Evolutionary conservation across 2,113 vertebrate species (phyloP).

Genomic region (Eira barbara): DNA sequence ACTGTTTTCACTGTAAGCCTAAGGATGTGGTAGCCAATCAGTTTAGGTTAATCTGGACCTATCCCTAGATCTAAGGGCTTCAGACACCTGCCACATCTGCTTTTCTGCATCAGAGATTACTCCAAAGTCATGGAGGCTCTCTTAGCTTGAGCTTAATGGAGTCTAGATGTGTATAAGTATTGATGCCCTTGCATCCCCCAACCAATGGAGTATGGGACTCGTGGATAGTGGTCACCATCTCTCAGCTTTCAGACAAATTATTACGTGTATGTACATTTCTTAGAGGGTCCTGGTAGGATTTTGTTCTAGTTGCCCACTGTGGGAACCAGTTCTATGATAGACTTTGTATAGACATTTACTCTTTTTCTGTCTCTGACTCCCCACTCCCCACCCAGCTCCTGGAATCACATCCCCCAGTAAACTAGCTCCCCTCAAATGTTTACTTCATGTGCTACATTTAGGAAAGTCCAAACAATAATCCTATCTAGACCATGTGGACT

Average conservation of each 20-base stretch:
- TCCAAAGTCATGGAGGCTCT: neutral
- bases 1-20: neutral
- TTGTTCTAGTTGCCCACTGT: neutral
- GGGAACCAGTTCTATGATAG: neutral
- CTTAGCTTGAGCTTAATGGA: neutral
- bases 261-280: neutral
- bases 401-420: neutral
- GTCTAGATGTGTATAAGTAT: fast-evolving
- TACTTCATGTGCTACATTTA: neutral
- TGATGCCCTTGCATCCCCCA: neutral
- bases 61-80: neutral
- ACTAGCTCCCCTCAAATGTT: neutral
- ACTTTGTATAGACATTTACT: neutral
- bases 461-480: neutral
- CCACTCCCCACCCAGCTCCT: neutral
- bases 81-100: neutral
- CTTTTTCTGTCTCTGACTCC: neutral
- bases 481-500: neutral
- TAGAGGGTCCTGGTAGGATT: neutral
- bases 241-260: neutral
- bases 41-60: neutral
- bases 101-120: neutral
- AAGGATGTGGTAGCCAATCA: neutral
- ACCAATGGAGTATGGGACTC: neutral
- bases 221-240: neutral